A percentile compares a stretch with the other conserved stretches of the same genome.
These are phyloP conservation scores for Chondrosia reniformis DNA, from an alignment of 37 sponge, comb jelly and placozoan species.

Conservation along the genomic window DNA sequence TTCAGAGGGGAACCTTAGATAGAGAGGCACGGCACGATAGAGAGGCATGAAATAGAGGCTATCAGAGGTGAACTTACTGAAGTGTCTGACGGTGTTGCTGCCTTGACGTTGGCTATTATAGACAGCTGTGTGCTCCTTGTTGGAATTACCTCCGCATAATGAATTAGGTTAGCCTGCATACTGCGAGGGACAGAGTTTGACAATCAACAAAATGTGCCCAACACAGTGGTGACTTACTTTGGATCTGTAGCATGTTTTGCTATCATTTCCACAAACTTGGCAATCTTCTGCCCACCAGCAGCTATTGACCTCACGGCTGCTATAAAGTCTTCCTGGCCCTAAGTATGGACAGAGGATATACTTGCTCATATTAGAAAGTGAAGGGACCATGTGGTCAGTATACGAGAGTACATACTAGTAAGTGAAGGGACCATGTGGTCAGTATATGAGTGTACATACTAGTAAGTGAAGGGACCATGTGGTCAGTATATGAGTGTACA, in stretches of 20 bases:
- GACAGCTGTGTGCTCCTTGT: conserved; percentile 80
- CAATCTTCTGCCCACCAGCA: conserved; percentile 49
- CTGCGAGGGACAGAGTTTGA: conserved; percentile 5
- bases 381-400: too few relatives aligned
- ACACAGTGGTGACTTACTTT: conserved; percentile 27
- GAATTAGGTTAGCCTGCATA: conserved; percentile 54
- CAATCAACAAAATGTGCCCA: neutral
- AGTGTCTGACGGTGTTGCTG: conserved; percentile 67
- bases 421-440: too few relatives aligned
- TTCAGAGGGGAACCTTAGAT: neutral
- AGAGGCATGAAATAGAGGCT: neutral
- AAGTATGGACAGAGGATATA: neutral
- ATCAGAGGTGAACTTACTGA: conserved; percentile 48
- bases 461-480: too few relatives aligned
- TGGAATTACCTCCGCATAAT: conserved; percentile 86
- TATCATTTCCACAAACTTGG: conserved; percentile 53
- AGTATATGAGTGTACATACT: too few relatives aligned
- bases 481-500: too few relatives aligned
- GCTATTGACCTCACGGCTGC: conserved; percentile 70
- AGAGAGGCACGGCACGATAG: neutral
- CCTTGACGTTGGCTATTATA: conserved; percentile 84
- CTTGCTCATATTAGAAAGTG: too few relatives aligned
- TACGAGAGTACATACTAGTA: too few relatives aligned
- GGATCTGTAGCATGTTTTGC: conserved; percentile 68
- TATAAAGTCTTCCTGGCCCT: conserved; percentile 81